These are phyloP conservation scores for Plebejus argus DNA, from an alignment of 2,888 invertebrate genomes.

Conservation along the genomic window DNA sequence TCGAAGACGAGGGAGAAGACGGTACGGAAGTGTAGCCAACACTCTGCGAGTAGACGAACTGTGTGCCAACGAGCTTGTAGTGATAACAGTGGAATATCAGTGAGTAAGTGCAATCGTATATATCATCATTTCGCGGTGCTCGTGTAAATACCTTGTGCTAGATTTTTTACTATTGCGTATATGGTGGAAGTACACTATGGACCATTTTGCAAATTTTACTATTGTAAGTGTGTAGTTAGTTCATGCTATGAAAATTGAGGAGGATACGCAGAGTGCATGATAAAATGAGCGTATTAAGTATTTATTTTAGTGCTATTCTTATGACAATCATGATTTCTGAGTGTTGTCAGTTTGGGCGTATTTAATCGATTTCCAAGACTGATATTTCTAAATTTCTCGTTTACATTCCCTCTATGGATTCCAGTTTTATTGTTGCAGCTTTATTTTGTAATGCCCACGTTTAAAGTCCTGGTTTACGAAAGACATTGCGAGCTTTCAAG, in stretches of 20 bases:
- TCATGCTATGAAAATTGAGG: conserved; percentile 46
- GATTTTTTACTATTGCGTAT: conserved; percentile 78
- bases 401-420: conserved; percentile 62
- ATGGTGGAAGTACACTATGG: conserved; percentile 70
- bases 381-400: conserved; percentile 76
- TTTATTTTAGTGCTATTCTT: conserved; percentile 65
- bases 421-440: conserved; percentile 35
- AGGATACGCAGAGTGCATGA: conserved; percentile 47
- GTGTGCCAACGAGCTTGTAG: conserved; percentile 77
- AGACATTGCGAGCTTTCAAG: conserved; percentile 69
- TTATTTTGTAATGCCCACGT: conserved; percentile 36
- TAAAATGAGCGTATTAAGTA: conserved; percentile 67
- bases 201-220: conserved; percentile 65
- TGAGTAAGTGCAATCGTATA: conserved; percentile 54
- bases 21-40: conserved; percentile 90
- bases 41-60: conserved; percentile 46
- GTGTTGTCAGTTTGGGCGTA: conserved; percentile 56
- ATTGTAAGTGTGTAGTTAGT: conserved; percentile 45
- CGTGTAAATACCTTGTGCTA: conserved; percentile 77
- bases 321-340: conserved; percentile 45
- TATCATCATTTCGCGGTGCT: conserved; percentile 73
- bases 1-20: conserved; percentile 93
- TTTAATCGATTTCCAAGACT: conserved; percentile 74
- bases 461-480: conserved; percentile 47
- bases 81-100: conserved; percentile 53